These are phyloP conservation scores for Holotrichia oblita DNA, from an alignment of 1,140 invertebrate species.

Conservation along the genomic window DNA sequence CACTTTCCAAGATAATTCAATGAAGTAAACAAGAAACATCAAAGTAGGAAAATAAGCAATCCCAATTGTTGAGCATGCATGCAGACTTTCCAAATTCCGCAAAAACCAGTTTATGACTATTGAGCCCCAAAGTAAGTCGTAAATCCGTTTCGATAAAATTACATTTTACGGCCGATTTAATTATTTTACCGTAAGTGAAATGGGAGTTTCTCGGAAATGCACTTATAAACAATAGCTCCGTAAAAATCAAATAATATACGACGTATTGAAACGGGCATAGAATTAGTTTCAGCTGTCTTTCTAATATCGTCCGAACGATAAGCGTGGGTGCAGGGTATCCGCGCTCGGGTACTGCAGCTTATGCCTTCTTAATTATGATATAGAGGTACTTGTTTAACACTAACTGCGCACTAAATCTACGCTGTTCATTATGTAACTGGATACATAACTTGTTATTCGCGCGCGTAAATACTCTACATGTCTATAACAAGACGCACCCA, in stretches of 20 bases:
- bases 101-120: constrained; percentile 14
- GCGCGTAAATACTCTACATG: constrained; percentile 27
- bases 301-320: neutral
- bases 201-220: constrained; percentile 30
- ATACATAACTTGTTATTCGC: constrained; percentile 38
- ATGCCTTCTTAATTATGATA: constrained; percentile 42
- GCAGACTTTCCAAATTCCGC: constrained; percentile 18
- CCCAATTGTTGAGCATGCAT: neutral
- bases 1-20: too few relatives aligned
- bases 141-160: constrained; percentile 34
- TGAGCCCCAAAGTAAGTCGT: constrained; percentile 19
- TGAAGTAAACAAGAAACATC: neutral
- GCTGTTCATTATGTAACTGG: constrained; percentile 8
- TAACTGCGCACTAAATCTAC: constrained; percentile 32
- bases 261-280: constrained; percentile 37
- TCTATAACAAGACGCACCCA: constrained; percentile 30
- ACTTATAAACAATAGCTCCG: constrained; percentile 31
- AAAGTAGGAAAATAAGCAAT: constrained; percentile 3
- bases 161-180: constrained; percentile 37
- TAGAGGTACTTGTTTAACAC: constrained; percentile 39
- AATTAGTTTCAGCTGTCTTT: constrained; percentile 31
- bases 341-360: constrained; percentile 22
- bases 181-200: constrained; percentile 38
- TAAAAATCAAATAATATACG: constrained; percentile 24
- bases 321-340: constrained; percentile 36